Evolutionary conservation across 2,888 invertebrate genomes (phyloP).

Genomic region (Erpobdella octoculata): DNA sequence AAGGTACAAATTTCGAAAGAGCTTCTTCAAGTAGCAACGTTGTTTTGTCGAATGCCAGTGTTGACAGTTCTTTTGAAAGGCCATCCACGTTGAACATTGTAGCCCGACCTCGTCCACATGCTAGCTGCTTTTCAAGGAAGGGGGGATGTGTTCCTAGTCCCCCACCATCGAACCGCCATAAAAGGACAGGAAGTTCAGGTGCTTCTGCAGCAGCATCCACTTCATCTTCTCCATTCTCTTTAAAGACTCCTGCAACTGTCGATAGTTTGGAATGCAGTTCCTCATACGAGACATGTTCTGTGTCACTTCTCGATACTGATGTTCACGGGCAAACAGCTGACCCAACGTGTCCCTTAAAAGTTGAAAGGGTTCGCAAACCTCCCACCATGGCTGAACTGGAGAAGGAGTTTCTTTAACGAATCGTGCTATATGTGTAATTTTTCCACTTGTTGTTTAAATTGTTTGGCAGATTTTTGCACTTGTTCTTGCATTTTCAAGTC

Average conservation of each 20-base stretch:
- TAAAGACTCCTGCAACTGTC: constrained; percentile 18
- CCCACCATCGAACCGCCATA: constrained; percentile 28
- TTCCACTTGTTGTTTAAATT: too few relatives aligned
- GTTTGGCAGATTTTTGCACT: too few relatives aligned
- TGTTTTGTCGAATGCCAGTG: constrained; percentile 40
- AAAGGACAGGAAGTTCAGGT: not conserved
- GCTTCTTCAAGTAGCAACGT: constrained; percentile 37
- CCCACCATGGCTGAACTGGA: too few relatives aligned
- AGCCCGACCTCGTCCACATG: constrained; percentile 57
- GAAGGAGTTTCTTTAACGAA: too few relatives aligned
- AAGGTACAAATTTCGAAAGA: too few relatives aligned
- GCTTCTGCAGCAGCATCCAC: constrained; percentile 28
- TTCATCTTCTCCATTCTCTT: constrained; percentile 36
- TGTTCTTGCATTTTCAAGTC: too few relatives aligned
- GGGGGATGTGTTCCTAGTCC: too few relatives aligned
- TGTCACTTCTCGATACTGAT: constrained; percentile 50
- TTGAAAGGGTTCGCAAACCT: too few relatives aligned
- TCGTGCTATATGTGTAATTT: too few relatives aligned
- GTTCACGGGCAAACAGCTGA: constrained; percentile 50
- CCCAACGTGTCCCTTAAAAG: too few relatives aligned
- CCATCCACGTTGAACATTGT: constrained; percentile 60
- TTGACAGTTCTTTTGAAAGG: constrained; percentile 57
- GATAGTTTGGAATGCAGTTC: too few relatives aligned
- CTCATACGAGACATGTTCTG: constrained; percentile 44
- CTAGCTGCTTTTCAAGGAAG: constrained; percentile 34